These are phyloP conservation scores for Brachionichthys hirsutus DNA, from an alignment of 2,113 vertebrate genomes.

Conservation along the genomic window DNA sequence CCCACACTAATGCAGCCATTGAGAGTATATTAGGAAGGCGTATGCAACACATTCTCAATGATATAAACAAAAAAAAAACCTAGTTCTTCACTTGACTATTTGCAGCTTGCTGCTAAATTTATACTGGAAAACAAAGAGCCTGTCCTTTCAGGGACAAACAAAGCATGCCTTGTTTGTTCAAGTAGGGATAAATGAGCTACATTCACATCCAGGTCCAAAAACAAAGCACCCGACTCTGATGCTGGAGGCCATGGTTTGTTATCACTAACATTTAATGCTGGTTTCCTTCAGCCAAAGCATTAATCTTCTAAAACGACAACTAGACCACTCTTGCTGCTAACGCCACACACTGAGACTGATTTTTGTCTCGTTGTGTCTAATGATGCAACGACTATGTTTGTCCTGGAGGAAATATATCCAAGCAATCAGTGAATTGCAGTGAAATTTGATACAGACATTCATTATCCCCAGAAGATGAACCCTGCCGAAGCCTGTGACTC, in stretches of 20 bases:
- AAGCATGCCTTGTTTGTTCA: slow-evolving; percentile 12
- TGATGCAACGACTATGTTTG: too few species aligned
- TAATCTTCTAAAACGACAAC: neutral
- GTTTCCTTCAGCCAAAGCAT: neutral
- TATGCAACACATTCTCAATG: slow-evolving; percentile 2
- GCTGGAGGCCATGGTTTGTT: neutral
- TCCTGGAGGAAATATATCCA: too few species aligned
- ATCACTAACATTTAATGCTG: neutral
- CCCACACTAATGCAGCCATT: neutral
- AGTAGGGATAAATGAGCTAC: slow-evolving; percentile 12
- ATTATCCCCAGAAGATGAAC: too few species aligned
- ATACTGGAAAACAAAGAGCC: slow-evolving; percentile 14
- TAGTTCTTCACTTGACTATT: slow-evolving; percentile 6
- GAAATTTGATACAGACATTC: too few species aligned
- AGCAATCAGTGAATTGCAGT: too few species aligned
- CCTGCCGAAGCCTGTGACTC: too few species aligned
- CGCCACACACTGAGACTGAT: too few species aligned
- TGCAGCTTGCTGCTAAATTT: slow-evolving; percentile 7
- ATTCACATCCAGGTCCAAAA: neutral
- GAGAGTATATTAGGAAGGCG: slow-evolving; percentile 6
- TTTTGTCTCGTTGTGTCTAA: too few species aligned
- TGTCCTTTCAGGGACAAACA: slow-evolving; percentile 4
- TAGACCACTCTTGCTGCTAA: too few species aligned
- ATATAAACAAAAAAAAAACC: neutral
- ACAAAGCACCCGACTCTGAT: neutral